Conservation (phyloP, 2,113 vertebrate species). For the Oreotrochilus melanogaster region DNA sequence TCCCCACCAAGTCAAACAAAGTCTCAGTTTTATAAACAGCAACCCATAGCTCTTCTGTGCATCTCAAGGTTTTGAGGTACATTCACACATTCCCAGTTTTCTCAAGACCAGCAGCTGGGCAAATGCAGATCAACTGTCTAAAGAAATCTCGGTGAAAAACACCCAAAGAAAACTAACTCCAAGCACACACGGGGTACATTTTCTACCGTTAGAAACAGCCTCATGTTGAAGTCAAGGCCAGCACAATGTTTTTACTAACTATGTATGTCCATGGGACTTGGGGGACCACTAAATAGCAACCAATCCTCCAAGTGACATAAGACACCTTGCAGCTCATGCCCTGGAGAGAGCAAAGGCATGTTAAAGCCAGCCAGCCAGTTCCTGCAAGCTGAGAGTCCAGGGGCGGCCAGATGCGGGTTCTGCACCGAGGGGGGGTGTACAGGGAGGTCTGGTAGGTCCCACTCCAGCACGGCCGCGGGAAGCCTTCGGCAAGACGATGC, state of each 20-base stretch:
- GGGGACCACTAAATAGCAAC: neutral
- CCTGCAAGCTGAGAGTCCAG: neutral
- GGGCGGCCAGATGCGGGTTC: neutral
- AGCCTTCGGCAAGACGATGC: constrained; percentile 10
- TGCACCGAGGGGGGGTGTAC: accelerated
- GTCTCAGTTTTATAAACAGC: neutral
- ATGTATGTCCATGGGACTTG: accelerated
- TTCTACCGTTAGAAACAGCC: neutral
- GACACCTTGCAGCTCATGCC: neutral
- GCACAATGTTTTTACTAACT: neutral
- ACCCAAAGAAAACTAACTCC: neutral
- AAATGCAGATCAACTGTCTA: accelerated
- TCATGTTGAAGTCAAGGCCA: neutral
- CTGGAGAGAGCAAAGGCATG: neutral
- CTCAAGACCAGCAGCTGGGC: neutral
- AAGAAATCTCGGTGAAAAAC: neutral
- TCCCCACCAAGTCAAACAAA: neutral
- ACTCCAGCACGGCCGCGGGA: accelerated
- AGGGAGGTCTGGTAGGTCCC: neutral
- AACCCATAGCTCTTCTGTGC: neutral
- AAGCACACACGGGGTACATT: neutral
- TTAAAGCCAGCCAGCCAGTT: neutral
- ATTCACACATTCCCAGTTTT: neutral
- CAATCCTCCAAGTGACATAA: neutral
- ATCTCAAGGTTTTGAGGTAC: neutral